Base-by-base conservation (phyloP, 2,888 invertebrate genomes). In the Amaurobius ferox region DNA sequence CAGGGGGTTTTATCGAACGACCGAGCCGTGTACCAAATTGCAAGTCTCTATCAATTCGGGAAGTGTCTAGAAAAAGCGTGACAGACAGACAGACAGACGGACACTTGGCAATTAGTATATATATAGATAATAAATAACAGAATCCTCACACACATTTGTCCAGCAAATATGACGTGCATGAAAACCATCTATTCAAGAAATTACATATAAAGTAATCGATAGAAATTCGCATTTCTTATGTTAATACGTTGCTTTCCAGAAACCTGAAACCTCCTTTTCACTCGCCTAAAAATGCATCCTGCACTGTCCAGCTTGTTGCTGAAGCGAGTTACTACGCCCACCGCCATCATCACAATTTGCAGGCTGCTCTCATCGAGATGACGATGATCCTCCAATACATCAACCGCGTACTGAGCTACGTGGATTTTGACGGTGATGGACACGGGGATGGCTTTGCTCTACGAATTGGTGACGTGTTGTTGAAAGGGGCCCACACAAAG, bases 371-470 rank as follows among this genome's bases (percentile, higher is more conserved):
- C 1, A 40, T 40, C 19, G 66, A 76, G 32, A 6, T 76, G 19
- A 6, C 44, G 30, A n/a, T 66, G 2, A 7, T 48, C 2, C 29
- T 30, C 11, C 5, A 66, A 13, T 44, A 66, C 1, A 66, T 66
- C 0, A 66, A 76, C 28, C 64, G 32, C 3, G 13, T 66, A 29
- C 44, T 76, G 13, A 28, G 28, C 29, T 30, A 64, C 1, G 23
- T 40, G 3, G 76, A 76, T 19, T 44, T 76, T 7, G 44, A 76
- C 26, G 23, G 19, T 1, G 66, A 76, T 19, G 66, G 32, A 0
- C 23, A 30, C 11, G 30, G 32, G 7, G 66, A 76, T 0, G 30
- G 44, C 6, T 23, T 66, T 1, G 11, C 26, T 30, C 23, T 76
- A 7, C 28, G 2, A 5, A 39, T 76, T 19, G 29, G 30, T 1